Conservation (phyloP, 2,113 vertebrate species). For the Jacana jacana region DNA sequence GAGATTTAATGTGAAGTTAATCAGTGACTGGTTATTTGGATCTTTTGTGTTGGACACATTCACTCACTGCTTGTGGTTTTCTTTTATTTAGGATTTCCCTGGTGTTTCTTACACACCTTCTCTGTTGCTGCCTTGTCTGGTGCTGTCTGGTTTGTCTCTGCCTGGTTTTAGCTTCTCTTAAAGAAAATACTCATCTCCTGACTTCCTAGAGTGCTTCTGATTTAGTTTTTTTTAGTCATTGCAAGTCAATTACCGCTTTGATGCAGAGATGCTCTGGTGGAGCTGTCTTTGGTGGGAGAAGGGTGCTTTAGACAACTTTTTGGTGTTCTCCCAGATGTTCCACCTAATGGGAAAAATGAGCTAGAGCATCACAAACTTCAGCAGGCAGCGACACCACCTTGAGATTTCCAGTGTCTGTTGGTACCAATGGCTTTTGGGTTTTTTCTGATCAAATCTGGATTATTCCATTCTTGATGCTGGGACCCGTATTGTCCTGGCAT, state of each 20-base stretch:
- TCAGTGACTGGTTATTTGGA: not conserved
- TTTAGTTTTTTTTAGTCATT: not conserved
- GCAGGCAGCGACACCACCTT: not conserved
- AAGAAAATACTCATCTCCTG: not conserved
- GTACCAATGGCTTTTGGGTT: not conserved
- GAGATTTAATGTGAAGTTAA: not conserved
- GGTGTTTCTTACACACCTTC: not conserved
- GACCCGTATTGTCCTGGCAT: not conserved
- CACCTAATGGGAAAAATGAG: not conserved
- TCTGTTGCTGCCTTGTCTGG: not conserved
- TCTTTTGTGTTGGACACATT: not conserved
- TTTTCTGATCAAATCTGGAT: not conserved
- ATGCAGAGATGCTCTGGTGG: not conserved
- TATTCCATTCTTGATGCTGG: not conserved
- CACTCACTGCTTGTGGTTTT: not conserved
- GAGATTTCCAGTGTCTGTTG: not conserved
- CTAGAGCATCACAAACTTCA: not conserved
- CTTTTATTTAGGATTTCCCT: not conserved
- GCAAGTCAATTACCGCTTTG: not conserved
- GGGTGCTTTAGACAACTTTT: not conserved
- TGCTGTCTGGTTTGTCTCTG: not conserved
- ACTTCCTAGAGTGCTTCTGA: not conserved
- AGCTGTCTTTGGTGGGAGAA: not conserved
- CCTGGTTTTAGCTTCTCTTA: not conserved
- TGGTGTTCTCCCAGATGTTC: not conserved